Conservation (phyloP, 2,113 vertebrate genomes). For the Poecilia latipinna region DNA sequence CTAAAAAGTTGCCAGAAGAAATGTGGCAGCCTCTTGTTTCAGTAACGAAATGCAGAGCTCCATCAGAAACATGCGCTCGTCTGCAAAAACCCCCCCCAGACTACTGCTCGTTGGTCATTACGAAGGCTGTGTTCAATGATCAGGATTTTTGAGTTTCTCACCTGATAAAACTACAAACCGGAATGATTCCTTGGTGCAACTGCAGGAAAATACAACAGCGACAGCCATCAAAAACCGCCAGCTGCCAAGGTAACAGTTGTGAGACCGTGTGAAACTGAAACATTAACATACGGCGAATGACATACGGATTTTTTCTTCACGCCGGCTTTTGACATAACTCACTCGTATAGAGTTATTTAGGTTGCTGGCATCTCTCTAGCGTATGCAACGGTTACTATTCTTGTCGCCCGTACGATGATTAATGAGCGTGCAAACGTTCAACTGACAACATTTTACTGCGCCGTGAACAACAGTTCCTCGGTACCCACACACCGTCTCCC, state of each 20-base stretch:
- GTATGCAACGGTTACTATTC: not conserved
- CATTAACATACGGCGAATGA: not conserved
- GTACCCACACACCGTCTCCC: constrained; percentile 2
- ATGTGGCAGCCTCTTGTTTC: constrained; percentile 13
- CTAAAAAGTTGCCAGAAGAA: constrained; percentile 34
- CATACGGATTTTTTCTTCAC: not conserved
- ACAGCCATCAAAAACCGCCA: not conserved
- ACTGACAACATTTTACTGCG: not conserved
- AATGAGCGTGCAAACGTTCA: constrained; percentile 6
- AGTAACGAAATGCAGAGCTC: constrained; percentile 36
- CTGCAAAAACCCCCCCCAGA: not conserved
- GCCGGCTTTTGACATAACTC: too few species aligned
- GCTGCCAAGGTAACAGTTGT: too few species aligned
- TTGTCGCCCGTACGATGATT: constrained; percentile 2
- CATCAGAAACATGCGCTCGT: constrained; percentile 36
- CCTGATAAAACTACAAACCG: not conserved
- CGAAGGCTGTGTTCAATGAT: too few species aligned
- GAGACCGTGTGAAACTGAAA: not conserved
- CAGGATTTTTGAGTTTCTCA: not conserved
- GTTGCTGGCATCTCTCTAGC: not conserved
- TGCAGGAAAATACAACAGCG: not conserved
- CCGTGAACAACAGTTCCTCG: constrained; percentile 8
- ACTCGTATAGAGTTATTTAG: not conserved
- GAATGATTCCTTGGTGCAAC: not conserved
- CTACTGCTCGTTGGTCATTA: too few species aligned